Percentiles rank a stretch among this genome's conserved stretches.
phyloP scores from a whole-genome alignment of 2,113 vertebrate species.

The Illadopsis cleaveri region DNA sequence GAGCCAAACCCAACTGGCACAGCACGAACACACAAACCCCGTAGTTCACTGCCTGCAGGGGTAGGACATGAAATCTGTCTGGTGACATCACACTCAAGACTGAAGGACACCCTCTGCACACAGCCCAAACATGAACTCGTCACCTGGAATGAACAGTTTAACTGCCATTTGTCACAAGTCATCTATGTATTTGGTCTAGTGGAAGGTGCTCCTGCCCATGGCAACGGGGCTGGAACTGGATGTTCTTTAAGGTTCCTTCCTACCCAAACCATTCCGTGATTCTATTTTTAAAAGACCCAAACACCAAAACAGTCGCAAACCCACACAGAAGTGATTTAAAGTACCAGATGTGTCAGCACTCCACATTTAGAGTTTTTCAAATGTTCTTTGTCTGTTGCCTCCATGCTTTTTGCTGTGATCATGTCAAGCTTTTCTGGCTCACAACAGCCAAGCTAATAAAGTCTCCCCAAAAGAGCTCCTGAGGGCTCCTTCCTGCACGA shows the following conservation, averaged over 20 bases:
- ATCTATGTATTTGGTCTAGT: accelerated
- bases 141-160: accelerated
- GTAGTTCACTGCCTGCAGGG: not conserved
- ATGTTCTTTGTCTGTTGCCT: not conserved
- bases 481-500: not conserved
- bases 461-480: not conserved
- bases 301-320: too few species aligned
- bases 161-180: not conserved
- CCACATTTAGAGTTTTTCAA: not conserved
- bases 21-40: not conserved
- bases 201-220: not conserved
- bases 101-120: accelerated
- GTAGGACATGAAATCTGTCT: accelerated
- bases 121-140: not conserved
- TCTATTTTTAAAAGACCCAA: not conserved
- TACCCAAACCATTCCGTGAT: not conserved
- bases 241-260: not conserved
- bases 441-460: not conserved
- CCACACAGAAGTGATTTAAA: not conserved
- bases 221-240: not conserved
- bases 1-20: not conserved
- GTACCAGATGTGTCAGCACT: not conserved
- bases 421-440: not conserved
- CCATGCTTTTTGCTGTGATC: not conserved
- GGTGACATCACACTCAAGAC: not conserved